phyloP scores from a whole-genome alignment of 2,888 invertebrate genomes.

The Meloe dianella region DNA sequence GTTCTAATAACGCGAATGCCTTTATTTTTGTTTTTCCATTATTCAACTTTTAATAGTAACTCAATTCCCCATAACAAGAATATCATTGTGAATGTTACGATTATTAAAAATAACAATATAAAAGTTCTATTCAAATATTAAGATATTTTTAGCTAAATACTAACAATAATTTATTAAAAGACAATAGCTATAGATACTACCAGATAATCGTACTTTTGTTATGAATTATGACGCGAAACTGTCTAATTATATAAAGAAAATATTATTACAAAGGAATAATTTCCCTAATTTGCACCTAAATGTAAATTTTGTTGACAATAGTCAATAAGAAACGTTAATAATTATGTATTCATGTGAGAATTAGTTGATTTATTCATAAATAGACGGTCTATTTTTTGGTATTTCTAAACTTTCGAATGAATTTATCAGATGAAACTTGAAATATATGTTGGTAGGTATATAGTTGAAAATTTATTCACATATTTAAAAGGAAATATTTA shows the following conservation, averaged over 20 bases:
- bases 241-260: neutral
- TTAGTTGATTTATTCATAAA: neutral
- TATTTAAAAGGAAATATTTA: constrained; percentile 32
- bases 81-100: no score
- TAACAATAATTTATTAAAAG: neutral
- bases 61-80: no score
- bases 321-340: neutral
- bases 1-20: no score
- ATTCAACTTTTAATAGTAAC: no score
- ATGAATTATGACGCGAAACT: constrained; percentile 7
- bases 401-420: neutral
- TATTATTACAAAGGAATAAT: neutral
- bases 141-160: neutral
- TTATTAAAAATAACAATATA: neutral
- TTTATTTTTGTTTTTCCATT: no score
- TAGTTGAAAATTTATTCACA: constrained; percentile 23
- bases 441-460: constrained; percentile 11
- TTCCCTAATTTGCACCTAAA: neutral
- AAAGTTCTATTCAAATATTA: neutral
- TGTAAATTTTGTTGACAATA: constrained; percentile 2
- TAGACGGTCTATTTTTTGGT: neutral
- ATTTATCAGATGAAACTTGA: constrained; percentile 29
- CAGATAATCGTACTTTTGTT: neutral
- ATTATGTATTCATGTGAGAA: neutral
- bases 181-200: neutral